Conservation (phyloP, 2,113 vertebrate species). For the Paralichthys olivaceus region DNA sequence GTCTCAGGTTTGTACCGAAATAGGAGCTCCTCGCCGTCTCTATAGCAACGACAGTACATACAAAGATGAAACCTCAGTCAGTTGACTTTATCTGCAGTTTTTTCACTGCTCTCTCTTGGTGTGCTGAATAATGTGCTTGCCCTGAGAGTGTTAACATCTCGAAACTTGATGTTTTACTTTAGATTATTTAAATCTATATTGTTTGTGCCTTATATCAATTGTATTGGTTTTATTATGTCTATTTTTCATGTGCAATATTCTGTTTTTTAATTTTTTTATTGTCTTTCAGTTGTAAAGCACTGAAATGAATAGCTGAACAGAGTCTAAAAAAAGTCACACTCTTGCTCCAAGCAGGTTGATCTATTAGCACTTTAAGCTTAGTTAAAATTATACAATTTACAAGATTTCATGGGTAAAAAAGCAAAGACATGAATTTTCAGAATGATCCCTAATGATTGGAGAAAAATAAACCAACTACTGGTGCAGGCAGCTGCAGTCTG, state of each 20-base stretch:
- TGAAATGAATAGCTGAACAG: background rate
- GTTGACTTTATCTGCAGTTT: constrained; percentile 3
- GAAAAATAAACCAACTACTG: constrained; percentile 12
- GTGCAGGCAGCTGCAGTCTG: constrained; percentile 17
- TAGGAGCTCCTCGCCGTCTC: constrained; percentile 78
- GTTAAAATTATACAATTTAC: no score
- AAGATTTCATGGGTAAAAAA: no score
- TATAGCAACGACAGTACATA: constrained; percentile 54
- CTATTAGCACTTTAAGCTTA: no score
- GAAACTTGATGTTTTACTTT: no score
- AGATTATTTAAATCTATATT: no score
- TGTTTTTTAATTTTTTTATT: no score
- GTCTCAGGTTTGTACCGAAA: constrained; percentile 82
- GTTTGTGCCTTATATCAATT: background rate
- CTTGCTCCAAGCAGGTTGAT: background rate
- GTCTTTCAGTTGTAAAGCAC: background rate
- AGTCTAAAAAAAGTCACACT: background rate
- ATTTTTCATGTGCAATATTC: background rate
- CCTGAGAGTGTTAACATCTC: background rate
- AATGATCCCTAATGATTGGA: background rate
- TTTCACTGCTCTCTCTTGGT: background rate
- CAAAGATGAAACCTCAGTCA: background rate
- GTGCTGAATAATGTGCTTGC: background rate
- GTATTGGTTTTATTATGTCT: background rate
- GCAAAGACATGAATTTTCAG: background rate